These are phyloP conservation scores for Lethrus apterus DNA, from an alignment of 1,140 invertebrate genomes.

Conservation along the genomic window DNA sequence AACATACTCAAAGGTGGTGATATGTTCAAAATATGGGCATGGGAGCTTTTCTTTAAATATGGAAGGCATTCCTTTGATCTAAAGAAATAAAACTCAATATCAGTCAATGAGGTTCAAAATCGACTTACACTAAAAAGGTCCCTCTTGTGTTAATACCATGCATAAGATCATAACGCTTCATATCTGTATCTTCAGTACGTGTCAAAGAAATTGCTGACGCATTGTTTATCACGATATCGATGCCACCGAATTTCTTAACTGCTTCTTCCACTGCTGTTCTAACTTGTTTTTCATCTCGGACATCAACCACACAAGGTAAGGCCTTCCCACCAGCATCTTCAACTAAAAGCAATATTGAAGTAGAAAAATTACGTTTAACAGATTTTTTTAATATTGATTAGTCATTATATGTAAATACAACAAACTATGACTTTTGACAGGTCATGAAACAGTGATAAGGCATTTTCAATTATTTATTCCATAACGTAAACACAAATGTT, in stretches of 20 bases:
- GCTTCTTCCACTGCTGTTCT: constrained; percentile 75
- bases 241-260: constrained; percentile 89
- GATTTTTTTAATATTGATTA: too few relatives aligned
- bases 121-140: constrained; percentile 78
- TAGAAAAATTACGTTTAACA: not conserved
- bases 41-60: constrained; percentile 77
- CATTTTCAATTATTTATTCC: too few relatives aligned
- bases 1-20: constrained; percentile 91
- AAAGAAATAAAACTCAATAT: not conserved
- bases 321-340: constrained; percentile 85
- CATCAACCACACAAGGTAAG: constrained; percentile 91
- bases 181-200: constrained; percentile 75
- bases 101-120: not conserved
- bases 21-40: constrained; percentile 94
- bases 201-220: constrained; percentile 93
- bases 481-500: not conserved
- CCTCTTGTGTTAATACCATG: constrained; percentile 85
- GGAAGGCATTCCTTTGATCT: constrained; percentile 91
- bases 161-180: constrained; percentile 96
- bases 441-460: too few relatives aligned
- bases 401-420: too few relatives aligned
- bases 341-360: constrained; percentile 52
- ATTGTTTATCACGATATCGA: constrained; percentile 94
- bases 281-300: constrained; percentile 80
- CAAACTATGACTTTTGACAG: too few relatives aligned